phyloP scores from a whole-genome alignment of 2,113 vertebrate genomes.

The Osmerus eperlanus region DNA sequence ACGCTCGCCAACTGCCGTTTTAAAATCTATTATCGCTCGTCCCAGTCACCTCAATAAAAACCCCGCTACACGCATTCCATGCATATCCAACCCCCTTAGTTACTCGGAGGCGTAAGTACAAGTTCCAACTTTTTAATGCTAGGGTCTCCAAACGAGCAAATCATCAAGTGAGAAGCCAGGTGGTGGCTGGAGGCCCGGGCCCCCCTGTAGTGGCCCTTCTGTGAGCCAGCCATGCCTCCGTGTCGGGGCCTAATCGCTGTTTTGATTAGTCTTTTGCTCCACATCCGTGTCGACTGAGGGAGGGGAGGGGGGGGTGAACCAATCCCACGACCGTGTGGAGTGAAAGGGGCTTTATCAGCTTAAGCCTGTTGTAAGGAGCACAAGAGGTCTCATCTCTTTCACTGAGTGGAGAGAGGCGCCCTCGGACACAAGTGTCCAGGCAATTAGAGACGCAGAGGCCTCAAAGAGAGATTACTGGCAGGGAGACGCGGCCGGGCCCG shows the following conservation, averaged over 20 bases:
- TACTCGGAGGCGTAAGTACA: constrained; percentile 17
- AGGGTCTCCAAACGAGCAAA: constrained; percentile 11
- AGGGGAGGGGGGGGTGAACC: constrained; percentile 29
- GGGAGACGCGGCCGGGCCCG: constrained; percentile 10
- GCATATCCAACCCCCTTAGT: constrained; percentile 26
- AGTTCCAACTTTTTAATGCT: constrained; percentile 6
- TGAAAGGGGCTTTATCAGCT: constrained; percentile 73
- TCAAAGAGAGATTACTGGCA: constrained; percentile 62
- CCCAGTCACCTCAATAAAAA: constrained; percentile 38
- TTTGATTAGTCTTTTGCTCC: constrained; percentile 67
- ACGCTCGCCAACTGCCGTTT: constrained; percentile 40
- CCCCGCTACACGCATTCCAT: constrained; percentile 29
- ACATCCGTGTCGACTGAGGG: constrained; percentile 52
- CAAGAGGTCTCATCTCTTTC: constrained; percentile 64
- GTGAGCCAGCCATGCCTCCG: constrained; percentile 59
- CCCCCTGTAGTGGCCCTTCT: constrained; percentile 55
- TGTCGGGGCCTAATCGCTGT: constrained; percentile 65
- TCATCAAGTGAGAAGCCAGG: constrained; percentile 26
- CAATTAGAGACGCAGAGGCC: constrained; percentile 65
- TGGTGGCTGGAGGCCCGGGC: constrained; percentile 13
- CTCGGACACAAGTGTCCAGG: constrained; percentile 63
- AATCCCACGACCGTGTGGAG: constrained; percentile 57
- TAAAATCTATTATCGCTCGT: constrained; percentile 21
- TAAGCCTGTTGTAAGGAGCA: constrained; percentile 72
- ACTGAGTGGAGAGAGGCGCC: constrained; percentile 47